Conservation (phyloP, 2,888 invertebrate genomes). For the Ceratothoa steindachneri region DNA sequence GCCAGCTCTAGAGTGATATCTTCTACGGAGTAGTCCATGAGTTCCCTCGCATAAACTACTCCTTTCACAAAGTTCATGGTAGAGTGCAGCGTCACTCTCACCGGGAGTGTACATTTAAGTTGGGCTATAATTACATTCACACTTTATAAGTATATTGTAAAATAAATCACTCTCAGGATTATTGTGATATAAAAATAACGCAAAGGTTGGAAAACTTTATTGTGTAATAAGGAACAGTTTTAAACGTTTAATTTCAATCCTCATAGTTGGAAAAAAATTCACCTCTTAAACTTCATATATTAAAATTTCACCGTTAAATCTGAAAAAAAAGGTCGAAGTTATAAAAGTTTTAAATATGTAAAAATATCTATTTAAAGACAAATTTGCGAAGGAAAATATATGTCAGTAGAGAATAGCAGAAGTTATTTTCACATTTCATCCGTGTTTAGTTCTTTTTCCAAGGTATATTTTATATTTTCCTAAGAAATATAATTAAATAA, state of each 20-base stretch:
- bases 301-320: not conserved
- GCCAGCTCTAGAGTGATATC: too few relatives aligned
- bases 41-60: too few relatives aligned
- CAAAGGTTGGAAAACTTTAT: not conserved
- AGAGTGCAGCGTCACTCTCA: too few relatives aligned
- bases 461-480: not conserved
- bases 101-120: too few relatives aligned
- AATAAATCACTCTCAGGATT: too few relatives aligned
- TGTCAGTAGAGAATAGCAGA: not conserved
- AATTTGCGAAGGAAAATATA: not conserved
- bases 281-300: not conserved
- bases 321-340: not conserved
- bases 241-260: not conserved
- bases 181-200: too few relatives aligned
- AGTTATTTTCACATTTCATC: not conserved
- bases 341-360: not conserved
- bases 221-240: not conserved
- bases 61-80: too few relatives aligned
- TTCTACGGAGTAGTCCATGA: too few relatives aligned
- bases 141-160: too few relatives aligned
- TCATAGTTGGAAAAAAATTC: not conserved
- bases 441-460: not conserved
- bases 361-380: not conserved
- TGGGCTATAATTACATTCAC: too few relatives aligned
- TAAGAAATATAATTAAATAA: not conserved